phyloP scores from a whole-genome alignment of 2,797 vertebrate genomes.

The Fistularia commersonii region DNA sequence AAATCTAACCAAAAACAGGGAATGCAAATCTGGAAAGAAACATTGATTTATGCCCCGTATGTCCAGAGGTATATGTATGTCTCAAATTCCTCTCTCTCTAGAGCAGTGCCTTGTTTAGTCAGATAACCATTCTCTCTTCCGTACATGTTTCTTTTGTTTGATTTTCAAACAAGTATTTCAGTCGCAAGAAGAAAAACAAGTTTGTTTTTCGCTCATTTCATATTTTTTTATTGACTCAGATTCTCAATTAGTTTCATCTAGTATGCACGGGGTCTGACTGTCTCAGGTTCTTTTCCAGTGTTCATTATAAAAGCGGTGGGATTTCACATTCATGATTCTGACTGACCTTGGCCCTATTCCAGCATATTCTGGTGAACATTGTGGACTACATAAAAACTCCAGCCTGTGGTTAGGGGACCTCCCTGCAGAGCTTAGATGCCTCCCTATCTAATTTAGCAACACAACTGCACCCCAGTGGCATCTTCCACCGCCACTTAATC shows the following conservation, averaged over 20 bases:
- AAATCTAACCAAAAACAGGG: constrained; percentile 4
- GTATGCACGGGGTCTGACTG: too few relatives aligned
- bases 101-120: too few relatives aligned
- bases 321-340: constrained; percentile 17
- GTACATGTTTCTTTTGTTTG: constrained; percentile 10
- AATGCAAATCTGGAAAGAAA: too few relatives aligned
- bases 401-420: constrained; percentile 38
- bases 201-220: too few relatives aligned
- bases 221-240: constrained; percentile 51
- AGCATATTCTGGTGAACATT: constrained; percentile 40
- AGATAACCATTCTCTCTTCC: too few relatives aligned
- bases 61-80: too few relatives aligned
- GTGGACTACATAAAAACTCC: constrained; percentile 35
- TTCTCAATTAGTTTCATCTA: too few relatives aligned
- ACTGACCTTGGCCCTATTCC: constrained; percentile 49
- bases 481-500: constrained; percentile 40
- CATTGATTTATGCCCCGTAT: too few relatives aligned
- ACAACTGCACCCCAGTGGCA: constrained; percentile 33
- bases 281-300: constrained; percentile 26
- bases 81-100: too few relatives aligned
- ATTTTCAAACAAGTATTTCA: too few relatives aligned
- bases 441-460: constrained; percentile 49
- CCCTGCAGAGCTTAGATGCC: constrained; percentile 38
- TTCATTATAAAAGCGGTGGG: constrained; percentile 46
- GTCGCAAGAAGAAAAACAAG: too few relatives aligned